Evolutionary conservation across 2,888 invertebrate genomes (phyloP).

Genomic region (Eristalis pertinax): DNA sequence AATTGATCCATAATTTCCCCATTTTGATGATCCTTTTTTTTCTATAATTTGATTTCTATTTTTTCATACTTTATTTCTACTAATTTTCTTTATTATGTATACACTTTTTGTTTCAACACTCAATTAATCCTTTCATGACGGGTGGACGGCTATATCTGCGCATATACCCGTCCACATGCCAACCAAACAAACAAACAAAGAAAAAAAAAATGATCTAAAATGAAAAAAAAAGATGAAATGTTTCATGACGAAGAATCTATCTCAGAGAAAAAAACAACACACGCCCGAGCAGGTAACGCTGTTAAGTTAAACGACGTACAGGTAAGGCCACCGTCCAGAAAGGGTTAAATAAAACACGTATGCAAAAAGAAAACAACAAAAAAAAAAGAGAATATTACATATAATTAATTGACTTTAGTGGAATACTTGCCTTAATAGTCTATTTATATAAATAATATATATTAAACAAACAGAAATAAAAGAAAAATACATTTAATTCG

Average conservation of each 20-base stretch:
- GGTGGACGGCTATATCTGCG: constrained; percentile 24
- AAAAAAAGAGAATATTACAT: constrained; percentile 62
- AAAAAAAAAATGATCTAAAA: background rate
- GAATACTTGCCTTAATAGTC: constrained; percentile 74
- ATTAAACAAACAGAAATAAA: constrained; percentile 57
- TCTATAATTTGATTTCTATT: too few species aligned
- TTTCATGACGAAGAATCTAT: background rate
- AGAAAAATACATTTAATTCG: constrained; percentile 69
- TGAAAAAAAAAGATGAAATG: background rate
- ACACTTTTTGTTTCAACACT: constrained; percentile 18
- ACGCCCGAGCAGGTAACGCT: constrained; percentile 27
- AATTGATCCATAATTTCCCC: background rate
- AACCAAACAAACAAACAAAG: background rate
- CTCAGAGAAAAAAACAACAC: background rate
- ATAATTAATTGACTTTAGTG: constrained; percentile 73
- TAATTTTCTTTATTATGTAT: background rate
- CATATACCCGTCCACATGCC: constrained; percentile 47
- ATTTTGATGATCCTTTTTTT: background rate
- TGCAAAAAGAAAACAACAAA: constrained; percentile 10
- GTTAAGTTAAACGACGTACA: constrained; percentile 26
- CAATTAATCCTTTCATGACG: constrained; percentile 69
- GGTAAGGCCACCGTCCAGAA: constrained; percentile 68
- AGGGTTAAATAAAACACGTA: constrained; percentile 53
- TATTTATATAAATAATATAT: constrained; percentile 73
- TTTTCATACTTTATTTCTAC: background rate